phyloP scores from a whole-genome alignment of 2,797 vertebrate species.

The Sebastes variabilis region DNA sequence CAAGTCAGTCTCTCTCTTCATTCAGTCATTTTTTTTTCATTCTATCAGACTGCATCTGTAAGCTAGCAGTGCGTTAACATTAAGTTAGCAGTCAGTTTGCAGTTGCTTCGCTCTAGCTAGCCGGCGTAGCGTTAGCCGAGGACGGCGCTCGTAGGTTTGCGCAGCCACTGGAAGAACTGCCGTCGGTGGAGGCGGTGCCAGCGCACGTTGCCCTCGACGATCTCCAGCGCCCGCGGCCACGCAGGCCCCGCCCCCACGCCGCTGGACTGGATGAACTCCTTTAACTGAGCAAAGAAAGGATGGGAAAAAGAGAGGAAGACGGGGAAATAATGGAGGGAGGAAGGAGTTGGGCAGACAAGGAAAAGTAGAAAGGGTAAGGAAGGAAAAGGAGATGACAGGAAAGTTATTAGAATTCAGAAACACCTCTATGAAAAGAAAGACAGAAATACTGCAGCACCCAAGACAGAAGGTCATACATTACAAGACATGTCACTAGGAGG shows the following conservation, averaged over 20 bases:
- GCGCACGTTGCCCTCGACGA: slow-evolving; percentile 93
- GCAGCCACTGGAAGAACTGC: slow-evolving; percentile 94
- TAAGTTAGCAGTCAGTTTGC: slow-evolving; percentile 36
- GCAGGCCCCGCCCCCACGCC: slow-evolving; percentile 88
- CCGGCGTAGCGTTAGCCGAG: slow-evolving; percentile 58
- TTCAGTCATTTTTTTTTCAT: not conserved
- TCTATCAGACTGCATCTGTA: slow-evolving; percentile 41
- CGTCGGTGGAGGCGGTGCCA: slow-evolving; percentile 93
- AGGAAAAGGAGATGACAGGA: not conserved
- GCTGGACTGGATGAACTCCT: slow-evolving; percentile 90
- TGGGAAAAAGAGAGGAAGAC: not conserved
- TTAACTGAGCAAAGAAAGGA: slow-evolving; percentile 77
- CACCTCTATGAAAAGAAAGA: not conserved
- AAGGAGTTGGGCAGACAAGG: not conserved
- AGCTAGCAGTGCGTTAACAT: slow-evolving; percentile 30
- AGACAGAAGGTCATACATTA: not conserved
- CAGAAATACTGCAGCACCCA: not conserved
- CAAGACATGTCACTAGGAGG: too few species aligned
- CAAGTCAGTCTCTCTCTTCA: not conserved
- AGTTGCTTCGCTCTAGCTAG: not conserved
- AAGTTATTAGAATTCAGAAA: not conserved
- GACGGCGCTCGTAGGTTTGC: slow-evolving; percentile 69
- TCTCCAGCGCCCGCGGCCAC: slow-evolving; percentile 90
- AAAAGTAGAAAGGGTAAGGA: not conserved
- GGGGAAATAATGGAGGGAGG: not conserved